Base-by-base conservation (phyloP, 2,797 vertebrate genomes). In the Megaceryle alcyon region DNA sequence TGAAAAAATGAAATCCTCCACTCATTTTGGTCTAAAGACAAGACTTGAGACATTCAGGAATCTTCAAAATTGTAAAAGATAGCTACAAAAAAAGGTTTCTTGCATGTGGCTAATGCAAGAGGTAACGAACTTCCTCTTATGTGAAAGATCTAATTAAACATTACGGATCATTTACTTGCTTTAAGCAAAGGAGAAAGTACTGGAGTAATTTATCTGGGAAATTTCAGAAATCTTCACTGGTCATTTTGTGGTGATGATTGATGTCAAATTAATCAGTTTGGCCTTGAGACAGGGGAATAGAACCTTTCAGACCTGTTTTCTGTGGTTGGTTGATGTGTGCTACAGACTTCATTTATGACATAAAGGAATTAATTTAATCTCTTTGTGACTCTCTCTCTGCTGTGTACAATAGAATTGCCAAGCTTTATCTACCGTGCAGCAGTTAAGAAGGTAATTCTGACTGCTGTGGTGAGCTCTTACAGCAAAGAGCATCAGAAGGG, bases 351-450 rank as follows among this genome's bases (percentile, higher is more conserved):
- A 26, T 88, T 91, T 85, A 9, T 60, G 57, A 81, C 64, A 70
- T 75, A 89, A 91, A 90, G 49, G 86, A 94, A 94, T 95, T 95
- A 84, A 94, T 88, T 76, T 90, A 87, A 87, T 94, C 83, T 95
- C 78, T 86, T 91, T 78, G 80, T 82, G 78, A 70, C 75, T 88
- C 63, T 88, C 39, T 94, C 87, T 90, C 33, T 94, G 31, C 79
- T 92, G 82, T 72, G 15, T 93, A 81, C 79, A 61, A 81, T 89
- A 86, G 65, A 59, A 90, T 80, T 95, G 90, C 75, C 78, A 80
- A 91, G 93, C 76, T 93, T 81, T 93, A 72, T 84, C 78, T 95
- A 35, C 76, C 39, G 8, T 80, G 82, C 69, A 93, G 88, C 84
- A 83, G 75, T 87, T 95, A 43, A 90, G 90, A 85, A 86, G 78